Base-by-base conservation (phyloP, 1,140 invertebrate species). In the Archegozetes longisetosus region DNA sequence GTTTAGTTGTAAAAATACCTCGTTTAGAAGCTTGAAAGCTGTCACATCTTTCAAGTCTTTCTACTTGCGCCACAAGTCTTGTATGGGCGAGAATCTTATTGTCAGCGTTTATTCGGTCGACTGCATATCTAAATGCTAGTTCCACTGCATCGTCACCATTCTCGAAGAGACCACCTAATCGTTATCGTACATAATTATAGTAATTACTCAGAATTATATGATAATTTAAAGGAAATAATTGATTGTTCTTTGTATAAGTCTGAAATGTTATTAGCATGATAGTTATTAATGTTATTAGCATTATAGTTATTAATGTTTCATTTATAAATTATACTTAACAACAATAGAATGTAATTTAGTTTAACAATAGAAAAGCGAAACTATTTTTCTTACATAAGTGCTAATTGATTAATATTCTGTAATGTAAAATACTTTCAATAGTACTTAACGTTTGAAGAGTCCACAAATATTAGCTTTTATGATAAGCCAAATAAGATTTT, bases 11-110 rank as follows among this genome's bases (percentile, higher is more conserved):
- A 28, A 49, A 25, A 27, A 47, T 73, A 90, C 88, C 88, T 80
- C 84, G 77, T 76, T 89, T 90, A 0, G 87, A 88, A 46, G 88
- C 87, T 69, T 88, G 84, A 70, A 91, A 92, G 70, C 86, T 90
- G 72, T 92, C 88, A 68, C 88, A 85, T 1, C 85, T 83, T 51
- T 85, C 86, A 66, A 91, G 84, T 64, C 82, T 81, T 71, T 91
- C 87, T 57, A 92, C 85, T 74, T 88, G 83, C 6, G 85, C 85
- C 47, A 82, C 80, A 46, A 94, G 75, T 64, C 84, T 82, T 13
- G 86, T 88, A 64, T 85, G 77, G 12, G 87, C 85, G 63, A 93
- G 73, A 51, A 90, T 82, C 27, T 82, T 78, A 59, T 83, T 76
- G 69, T 89, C 85, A 20, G 79, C 78, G 73, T 92, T 93, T 65